Base-by-base conservation (phyloP, 2,888 invertebrate species). In the Cheilosia grossa region DNA sequence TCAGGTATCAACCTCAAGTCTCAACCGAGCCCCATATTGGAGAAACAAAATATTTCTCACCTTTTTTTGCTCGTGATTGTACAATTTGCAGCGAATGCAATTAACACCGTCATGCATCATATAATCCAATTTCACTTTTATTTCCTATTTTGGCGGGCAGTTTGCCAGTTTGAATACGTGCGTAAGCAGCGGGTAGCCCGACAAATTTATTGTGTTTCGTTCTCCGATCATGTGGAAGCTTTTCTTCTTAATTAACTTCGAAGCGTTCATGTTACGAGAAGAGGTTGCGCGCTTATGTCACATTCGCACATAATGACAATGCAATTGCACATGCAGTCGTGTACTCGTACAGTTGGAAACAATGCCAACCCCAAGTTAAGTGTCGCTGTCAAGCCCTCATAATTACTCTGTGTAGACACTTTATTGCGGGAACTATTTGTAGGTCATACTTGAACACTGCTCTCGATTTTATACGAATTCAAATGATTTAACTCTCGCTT, bases 41-140 rank as follows among this genome's bases (percentile, higher is more conserved):
- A n/a, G 19, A 15, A 24, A n/a, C 17, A 10, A 24, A 53, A 17
- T 89, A 51, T 27, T 69, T 73, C 67, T 40, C 73, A 70, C 80
- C 64, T 54, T n/a, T 72, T 21, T 51, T 64, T 44, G 40, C 9
- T 53, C 27, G 56, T 54, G 51, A 42, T 64, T 7, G 51, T 17
- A 51, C 73, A 44, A 58, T 61, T 85, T 58, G 33, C 78, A 72
- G 24, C 37, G 42, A 54, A 42, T 66, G 64, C n/a, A 44, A 66
- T 85, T 61, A 75, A 54, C 72, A 40, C 80, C 47, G 47, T 27
- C 33, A 63, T 40, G 47, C 70, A 72, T 75, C 81, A 77, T 63
- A 70, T 77, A 81, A 85, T 81, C 67, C 54, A 85, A 77, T 85
- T 81, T 85, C 85, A 81, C 85, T 85, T 85, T 85, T 67, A 61